Base-by-base conservation (phyloP, 2,888 invertebrate genomes). In the Ectropis crepuscularia region DNA sequence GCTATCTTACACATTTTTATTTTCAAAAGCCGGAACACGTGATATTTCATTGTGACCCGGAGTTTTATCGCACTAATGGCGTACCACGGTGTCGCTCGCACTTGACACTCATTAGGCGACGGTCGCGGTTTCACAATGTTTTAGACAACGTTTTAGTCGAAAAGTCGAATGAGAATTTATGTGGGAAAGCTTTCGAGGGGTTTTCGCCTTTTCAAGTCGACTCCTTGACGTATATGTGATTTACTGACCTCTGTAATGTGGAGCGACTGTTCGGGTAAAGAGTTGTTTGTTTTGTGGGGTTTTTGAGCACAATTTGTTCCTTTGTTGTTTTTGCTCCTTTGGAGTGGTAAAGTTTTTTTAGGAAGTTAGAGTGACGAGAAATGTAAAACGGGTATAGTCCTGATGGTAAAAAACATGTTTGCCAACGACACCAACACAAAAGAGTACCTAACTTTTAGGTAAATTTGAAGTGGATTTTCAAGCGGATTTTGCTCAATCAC, bases 81-180 rank as follows among this genome's bases (percentile, higher is more conserved):
- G 70, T 65, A 60, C 65, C 72, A 65, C 62, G 64, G 66, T 68
- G 72, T 73, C 73, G 72, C 69, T 67, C 68, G 65, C 73, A 74
- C 75, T 78, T 78, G 76, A 78, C 76, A 73, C 78, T 79, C 81
- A 77, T 79, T 80, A 79, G 70, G 70, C 73, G 70, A 51, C 67
- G 69, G 63, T 71, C 72, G 68, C 61, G 67, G 67, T 68, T 54
- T 39, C 69, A 78, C 76, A 76, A 69, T 74, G 73, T 71, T 73
- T 63, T 72, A 70, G 69, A 58, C 65, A 68, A 69, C 63, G 68
- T 66, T 73, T 72, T 70, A 59, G 68, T 63, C 65, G 57, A 68
- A 69, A 63, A 74, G 70, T 12, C 64, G 57, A 47, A 51, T 70
- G 68, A 61, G 57, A 70, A 65, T 71, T 71, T 67, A 57, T 53